phyloP scores from a whole-genome alignment of 2,113 vertebrate species.

The Ploceus nigricollis region DNA sequence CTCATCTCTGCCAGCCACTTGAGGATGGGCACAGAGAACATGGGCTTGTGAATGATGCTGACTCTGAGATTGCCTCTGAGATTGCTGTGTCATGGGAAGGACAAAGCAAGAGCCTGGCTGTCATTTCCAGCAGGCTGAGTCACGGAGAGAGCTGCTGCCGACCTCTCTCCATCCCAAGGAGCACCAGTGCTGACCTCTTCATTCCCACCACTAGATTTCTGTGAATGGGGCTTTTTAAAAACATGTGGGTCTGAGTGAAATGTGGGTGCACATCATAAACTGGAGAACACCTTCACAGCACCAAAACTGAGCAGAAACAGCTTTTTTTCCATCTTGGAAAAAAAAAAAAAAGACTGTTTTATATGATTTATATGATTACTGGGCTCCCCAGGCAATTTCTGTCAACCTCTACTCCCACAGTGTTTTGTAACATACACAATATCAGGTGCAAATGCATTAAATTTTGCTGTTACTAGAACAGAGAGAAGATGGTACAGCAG shows the following conservation, averaged over 20 bases:
- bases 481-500: background rate
- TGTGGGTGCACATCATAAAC: background rate
- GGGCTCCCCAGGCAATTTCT: background rate
- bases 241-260: background rate
- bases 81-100: background rate
- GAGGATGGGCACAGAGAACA: background rate
- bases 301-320: background rate
- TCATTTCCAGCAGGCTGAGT: background rate
- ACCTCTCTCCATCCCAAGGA: background rate
- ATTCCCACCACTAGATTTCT: background rate
- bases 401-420: background rate
- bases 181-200: background rate
- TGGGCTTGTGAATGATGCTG: background rate
- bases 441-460: background rate
- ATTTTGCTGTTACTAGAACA: background rate
- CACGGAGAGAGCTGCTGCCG: accelerated
- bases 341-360: background rate
- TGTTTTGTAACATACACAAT: background rate
- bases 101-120: background rate
- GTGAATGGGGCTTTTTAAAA: background rate
- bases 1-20: background rate
- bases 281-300: background rate
- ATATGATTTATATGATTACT: background rate
- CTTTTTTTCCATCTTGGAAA: background rate
- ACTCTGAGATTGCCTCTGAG: background rate